phyloP scores from a whole-genome alignment of 2,113 vertebrate genomes.

The Sander lucioperca region DNA sequence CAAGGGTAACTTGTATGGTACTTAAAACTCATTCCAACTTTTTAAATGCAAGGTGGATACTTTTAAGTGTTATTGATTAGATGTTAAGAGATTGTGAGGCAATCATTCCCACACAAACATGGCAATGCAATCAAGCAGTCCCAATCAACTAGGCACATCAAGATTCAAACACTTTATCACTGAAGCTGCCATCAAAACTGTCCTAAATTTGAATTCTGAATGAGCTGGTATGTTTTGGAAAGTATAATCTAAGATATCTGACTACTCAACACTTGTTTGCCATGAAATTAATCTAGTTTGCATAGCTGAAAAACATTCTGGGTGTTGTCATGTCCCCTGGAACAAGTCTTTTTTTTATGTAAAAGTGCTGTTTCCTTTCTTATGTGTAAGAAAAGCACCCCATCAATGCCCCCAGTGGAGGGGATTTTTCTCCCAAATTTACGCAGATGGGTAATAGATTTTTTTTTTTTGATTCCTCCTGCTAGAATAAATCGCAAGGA shows the following conservation, averaged over 20 bases:
- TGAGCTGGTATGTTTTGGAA: neutral
- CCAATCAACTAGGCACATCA: constrained; percentile 44
- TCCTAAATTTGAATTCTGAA: constrained; percentile 6
- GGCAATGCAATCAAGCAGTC: constrained; percentile 23
- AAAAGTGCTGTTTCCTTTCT: constrained; percentile 36
- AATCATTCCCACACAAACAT: constrained; percentile 39
- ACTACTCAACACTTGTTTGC: neutral
- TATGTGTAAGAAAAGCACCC: constrained; percentile 24
- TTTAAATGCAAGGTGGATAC: constrained; percentile 12
- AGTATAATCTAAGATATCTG: neutral
- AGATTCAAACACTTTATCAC: constrained; percentile 24
- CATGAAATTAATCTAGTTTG: constrained; percentile 12
- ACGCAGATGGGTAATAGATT: constrained; percentile 65
- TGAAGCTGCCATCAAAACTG: constrained; percentile 12
- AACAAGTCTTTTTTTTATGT: constrained; percentile 19
- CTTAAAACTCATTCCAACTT: constrained; percentile 27
- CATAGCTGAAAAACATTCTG: neutral
- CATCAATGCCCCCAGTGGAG: constrained; percentile 14
- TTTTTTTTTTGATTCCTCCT: constrained; percentile 40
- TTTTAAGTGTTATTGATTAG: constrained; percentile 45
- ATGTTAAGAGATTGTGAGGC: constrained; percentile 46
- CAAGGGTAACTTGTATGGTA: neutral
- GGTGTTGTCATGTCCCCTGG: neutral
- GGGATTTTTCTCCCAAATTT: constrained; percentile 33
- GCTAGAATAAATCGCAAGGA: constrained; percentile 51